A percentile compares a stretch with the other conserved stretches of the same genome.
These are phyloP conservation scores for Proisotoma minuta DNA, from an alignment of 2,888 invertebrate species.

Conservation along the genomic window DNA sequence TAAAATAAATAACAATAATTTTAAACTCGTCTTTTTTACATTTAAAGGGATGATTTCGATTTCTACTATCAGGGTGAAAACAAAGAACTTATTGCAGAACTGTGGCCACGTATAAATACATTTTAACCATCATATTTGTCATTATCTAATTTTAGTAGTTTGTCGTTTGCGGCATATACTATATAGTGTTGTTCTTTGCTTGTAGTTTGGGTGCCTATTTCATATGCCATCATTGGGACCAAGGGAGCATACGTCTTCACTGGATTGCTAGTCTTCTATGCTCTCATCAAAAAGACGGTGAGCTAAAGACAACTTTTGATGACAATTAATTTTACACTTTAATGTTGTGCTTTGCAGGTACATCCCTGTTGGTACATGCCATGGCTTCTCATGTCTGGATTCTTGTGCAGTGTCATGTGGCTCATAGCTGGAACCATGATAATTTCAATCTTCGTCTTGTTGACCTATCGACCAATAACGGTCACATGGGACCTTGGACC, in stretches of 20 bases:
- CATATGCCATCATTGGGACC: conserved; percentile 24
- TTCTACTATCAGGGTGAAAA: conserved; percentile 32
- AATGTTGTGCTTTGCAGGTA: conserved; percentile 12
- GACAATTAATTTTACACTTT: neutral
- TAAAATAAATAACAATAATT: too few relatives aligned
- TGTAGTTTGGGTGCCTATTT: conserved; percentile 33
- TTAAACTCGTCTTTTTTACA: too few relatives aligned
- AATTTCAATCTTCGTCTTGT: conserved; percentile 22
- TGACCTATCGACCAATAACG: conserved; percentile 28
- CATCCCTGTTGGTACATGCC: conserved; percentile 40
- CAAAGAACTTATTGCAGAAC: conserved; percentile 24
- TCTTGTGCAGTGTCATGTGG: conserved; percentile 11
- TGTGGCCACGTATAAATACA: conserved; percentile 25
- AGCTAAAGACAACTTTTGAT: neutral
- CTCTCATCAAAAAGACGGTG: conserved; percentile 23
- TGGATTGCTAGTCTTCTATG: conserved; percentile 28
- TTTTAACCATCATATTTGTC: neutral
- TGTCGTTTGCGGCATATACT: neutral
- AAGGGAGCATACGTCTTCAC: conserved; percentile 28
- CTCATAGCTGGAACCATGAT: conserved; percentile 18
- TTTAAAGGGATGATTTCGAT: conserved; percentile 37
- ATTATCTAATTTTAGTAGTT: neutral
- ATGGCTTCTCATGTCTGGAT: conserved; percentile 32
- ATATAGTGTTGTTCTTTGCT: neutral
- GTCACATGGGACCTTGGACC: conserved; percentile 43